Conservation (phyloP, 2,797 vertebrate species). For the Urocyon cinereoargenteus region DNA sequence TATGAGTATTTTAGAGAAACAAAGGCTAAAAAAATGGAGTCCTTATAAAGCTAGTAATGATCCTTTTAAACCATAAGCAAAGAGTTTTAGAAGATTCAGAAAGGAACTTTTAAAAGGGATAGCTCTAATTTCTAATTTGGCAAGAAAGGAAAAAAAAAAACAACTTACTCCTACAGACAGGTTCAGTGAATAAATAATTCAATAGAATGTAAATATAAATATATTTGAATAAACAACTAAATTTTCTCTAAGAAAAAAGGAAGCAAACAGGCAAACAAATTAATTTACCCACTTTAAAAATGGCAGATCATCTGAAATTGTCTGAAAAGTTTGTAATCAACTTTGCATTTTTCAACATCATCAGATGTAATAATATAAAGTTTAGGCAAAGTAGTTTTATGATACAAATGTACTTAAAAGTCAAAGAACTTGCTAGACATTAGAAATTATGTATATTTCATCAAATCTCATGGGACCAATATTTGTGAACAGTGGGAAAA, state of each 20-base stretch:
- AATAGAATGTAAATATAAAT: constrained; percentile 29
- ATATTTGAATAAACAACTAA: background rate
- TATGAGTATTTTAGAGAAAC: constrained; percentile 78
- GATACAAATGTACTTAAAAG: background rate
- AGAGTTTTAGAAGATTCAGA: constrained; percentile 8
- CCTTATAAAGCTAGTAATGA: constrained; percentile 55
- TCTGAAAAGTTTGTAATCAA: background rate
- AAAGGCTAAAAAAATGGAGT: constrained; percentile 66
- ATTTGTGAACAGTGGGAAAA: background rate
- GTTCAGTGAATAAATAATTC: constrained; percentile 7
- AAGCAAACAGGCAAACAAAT: background rate
- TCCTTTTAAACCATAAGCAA: constrained; percentile 68
- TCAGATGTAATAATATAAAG: background rate
- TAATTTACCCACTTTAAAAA: background rate
- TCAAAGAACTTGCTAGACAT: background rate
- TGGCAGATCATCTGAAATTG: background rate
- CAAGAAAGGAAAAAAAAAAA: constrained; percentile 2
- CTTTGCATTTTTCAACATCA: background rate
- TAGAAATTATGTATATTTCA: background rate
- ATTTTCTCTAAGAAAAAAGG: constrained; percentile 43
- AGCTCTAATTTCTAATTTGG: constrained; percentile 50
- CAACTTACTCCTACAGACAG: constrained; percentile 27
- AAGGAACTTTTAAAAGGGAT: constrained; percentile 53
- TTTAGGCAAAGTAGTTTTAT: background rate
- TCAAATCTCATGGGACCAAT: background rate